Percentiles rank a stretch among this genome's conserved stretches.
phyloP scores from a whole-genome alignment of 2,888 invertebrate genomes.

The Stratiomys singularior region DNA sequence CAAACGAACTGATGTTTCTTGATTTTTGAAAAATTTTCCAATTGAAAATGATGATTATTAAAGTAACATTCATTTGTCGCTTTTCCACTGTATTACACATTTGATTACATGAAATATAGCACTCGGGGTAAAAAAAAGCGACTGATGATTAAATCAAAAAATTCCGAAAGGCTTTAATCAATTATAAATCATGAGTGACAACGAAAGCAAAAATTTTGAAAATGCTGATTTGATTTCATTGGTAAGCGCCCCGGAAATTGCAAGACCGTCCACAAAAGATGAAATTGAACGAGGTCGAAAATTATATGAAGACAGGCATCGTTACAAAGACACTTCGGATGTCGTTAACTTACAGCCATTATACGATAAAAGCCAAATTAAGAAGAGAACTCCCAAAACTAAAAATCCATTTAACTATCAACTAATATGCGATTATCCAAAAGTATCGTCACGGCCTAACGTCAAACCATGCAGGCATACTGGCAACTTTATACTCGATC shows the following conservation, averaged over 20 bases:
- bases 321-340: not conserved
- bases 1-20: too few species aligned
- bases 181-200: slow-evolving; percentile 31
- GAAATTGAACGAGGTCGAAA: slow-evolving; percentile 13
- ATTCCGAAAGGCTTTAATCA: not conserved
- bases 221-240: slow-evolving; percentile 21
- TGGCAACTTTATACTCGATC: not conserved
- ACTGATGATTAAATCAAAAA: not conserved
- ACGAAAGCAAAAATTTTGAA: slow-evolving; percentile 26
- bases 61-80: too few species aligned
- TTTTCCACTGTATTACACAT: too few species aligned
- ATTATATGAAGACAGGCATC: not conserved
- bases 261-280: not conserved
- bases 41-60: too few species aligned
- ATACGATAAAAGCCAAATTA: not conserved
- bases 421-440: not conserved
- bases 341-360: not conserved
- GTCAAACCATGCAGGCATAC: slow-evolving; percentile 10
- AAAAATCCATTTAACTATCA: not conserved
- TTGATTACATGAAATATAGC: too few species aligned
- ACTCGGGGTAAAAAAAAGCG: too few species aligned
- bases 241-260: not conserved
- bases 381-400: not conserved
- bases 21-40: too few species aligned
- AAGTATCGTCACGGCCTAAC: not conserved